Evolutionary conservation across 2,888 invertebrate species (phyloP).

Genomic region (Phalera bucephala): DNA sequence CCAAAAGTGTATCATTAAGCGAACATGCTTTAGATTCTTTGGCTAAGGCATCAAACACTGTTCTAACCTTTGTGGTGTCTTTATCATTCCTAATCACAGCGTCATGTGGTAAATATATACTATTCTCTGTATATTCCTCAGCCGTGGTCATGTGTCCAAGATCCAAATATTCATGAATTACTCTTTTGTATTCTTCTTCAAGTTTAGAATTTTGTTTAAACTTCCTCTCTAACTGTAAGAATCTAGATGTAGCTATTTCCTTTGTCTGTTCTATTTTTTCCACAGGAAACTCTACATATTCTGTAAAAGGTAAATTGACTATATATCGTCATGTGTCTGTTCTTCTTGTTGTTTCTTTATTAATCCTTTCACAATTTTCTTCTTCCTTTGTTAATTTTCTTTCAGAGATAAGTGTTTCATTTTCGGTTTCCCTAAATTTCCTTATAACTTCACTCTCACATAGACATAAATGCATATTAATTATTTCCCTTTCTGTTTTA

Average conservation of each 20-base stretch:
- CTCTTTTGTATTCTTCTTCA: constrained; percentile 5
- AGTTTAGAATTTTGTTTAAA: constrained; percentile 2
- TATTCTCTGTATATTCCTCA: not conserved
- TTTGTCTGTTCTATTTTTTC: not conserved
- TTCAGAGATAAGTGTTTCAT: constrained; percentile 1
- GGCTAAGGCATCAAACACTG: constrained; percentile 1
- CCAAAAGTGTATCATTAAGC: not conserved
- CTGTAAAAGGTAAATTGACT: constrained; percentile 1
- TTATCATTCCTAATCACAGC: constrained; percentile 17
- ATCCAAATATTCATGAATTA: constrained; percentile 2
- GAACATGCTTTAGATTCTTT: not conserved
- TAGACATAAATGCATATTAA: not conserved
- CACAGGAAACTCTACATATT: not conserved
- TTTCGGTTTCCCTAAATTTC: not conserved
- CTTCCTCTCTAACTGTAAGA: constrained; percentile 4
- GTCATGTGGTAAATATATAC: constrained; percentile 18
- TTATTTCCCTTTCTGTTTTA: not conserved
- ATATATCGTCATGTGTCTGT: not conserved
- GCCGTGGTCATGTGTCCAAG: constrained; percentile 6
- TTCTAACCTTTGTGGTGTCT: constrained; percentile 19
- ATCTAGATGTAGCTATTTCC: constrained; percentile 4
- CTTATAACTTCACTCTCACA: not conserved
- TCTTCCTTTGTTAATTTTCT: constrained; percentile 1
- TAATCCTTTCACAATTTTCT: constrained; percentile 2
- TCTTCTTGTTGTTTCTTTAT: not conserved